phyloP scores from a whole-genome alignment of 1,140 invertebrate genomes.

The Aplysia californica region DNA sequence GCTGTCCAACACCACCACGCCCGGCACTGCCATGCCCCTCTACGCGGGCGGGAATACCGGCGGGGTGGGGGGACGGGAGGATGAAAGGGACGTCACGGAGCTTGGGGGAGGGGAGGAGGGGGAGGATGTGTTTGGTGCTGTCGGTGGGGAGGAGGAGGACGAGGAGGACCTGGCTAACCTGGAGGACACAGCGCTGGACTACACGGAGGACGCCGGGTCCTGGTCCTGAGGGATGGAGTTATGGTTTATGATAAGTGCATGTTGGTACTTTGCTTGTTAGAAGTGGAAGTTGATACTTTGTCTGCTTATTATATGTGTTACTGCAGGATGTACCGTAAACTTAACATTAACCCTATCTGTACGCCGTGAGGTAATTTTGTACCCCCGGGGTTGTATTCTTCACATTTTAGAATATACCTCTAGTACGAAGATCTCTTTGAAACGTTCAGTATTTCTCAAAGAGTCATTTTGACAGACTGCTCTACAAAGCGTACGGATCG shows the following conservation, averaged over 20 bases:
- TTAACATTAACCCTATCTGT: not conserved
- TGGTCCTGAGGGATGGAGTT: not conserved
- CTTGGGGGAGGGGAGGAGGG: not conserved
- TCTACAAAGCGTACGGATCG: too few relatives aligned
- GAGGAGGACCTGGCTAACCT: not conserved
- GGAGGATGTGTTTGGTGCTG: too few relatives aligned
- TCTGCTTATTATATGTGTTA: not conserved
- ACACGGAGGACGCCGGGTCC: not conserved
- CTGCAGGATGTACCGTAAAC: not conserved
- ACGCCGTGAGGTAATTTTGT: too few relatives aligned
- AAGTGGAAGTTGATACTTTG: not conserved
- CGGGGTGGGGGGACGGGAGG: not conserved
- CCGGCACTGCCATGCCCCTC: not conserved
- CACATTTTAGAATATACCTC: too few relatives aligned
- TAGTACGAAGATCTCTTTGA: too few relatives aligned
- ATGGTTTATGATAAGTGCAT: not conserved
- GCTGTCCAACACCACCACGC: not conserved
- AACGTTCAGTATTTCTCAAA: too few relatives aligned
- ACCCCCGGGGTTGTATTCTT: too few relatives aligned
- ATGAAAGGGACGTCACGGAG: not conserved
- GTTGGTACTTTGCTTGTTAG: not conserved
- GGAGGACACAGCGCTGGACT: not conserved
- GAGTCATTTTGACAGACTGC: too few relatives aligned
- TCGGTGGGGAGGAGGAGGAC: conserved; percentile 3
- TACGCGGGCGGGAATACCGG: not conserved